Base-by-base conservation (phyloP, 2,888 invertebrate species). In the Allacma fusca region DNA sequence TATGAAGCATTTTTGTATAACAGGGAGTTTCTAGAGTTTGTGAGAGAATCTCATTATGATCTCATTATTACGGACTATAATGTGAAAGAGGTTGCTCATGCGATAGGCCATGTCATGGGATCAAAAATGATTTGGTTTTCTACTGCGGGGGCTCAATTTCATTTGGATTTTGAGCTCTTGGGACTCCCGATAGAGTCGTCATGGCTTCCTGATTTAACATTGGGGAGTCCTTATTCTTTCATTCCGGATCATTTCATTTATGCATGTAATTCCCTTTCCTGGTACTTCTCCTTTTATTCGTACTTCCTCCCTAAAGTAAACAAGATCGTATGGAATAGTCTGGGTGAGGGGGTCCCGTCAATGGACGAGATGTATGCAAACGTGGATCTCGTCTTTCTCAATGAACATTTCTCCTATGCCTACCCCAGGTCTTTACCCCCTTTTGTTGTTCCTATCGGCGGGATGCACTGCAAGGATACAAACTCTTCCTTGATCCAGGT, bases 341-440 rank as follows among this genome's bases (percentile, higher is more conserved):
- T 82, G 13, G 68, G 81, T 21, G 16, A 80, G 9, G 71, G 76
- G 1, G 23, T 74, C 26, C 71, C 82, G 76, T 80, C 81, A 1
- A 13, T 67, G 67, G 67, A 67, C 2, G 67, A 67, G 9, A 12
- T 82, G 29, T 78, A 80, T 4, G 28, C 62, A n/a, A 71, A 78
- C 0, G 57, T 64, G 1, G 79, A 73, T 71, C 78, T 84, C 0
- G 43, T 82, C 50, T 68, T 84, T 12, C 21, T 59, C 5, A 82
- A 81, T 50, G 73, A 80, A 1, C 82, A 83, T 75, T 81, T 76
- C 26, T 76, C 80, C 12, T 81, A 80, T n/a, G 84, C 81, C 23
- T 79, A 76, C 43, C 26, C 83, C 7, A 67, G 82, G 26, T 78
- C 81, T 7, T 62, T 83, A 16, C 83, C 83, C 1, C 74, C 74